Conservation (phyloP, 2,888 invertebrate genomes). For the Ormyrus pomaceus region DNA sequence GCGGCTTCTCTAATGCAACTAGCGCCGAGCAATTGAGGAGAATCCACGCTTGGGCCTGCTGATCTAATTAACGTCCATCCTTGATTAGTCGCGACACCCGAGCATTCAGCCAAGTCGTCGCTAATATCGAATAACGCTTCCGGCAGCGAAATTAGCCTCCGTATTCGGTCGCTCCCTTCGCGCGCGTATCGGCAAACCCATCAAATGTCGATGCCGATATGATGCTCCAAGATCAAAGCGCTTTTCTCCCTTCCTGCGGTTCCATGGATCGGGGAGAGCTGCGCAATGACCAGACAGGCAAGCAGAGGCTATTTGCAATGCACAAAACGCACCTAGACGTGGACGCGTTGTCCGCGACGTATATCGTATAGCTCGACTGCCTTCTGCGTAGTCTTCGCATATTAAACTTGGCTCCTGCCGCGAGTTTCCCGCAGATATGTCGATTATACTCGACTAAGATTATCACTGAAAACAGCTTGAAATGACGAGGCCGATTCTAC, state of each 20-base stretch:
- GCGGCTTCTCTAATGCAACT: too few relatives aligned
- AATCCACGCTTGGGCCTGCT: conserved; percentile 5
- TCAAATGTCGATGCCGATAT: conserved; percentile 33
- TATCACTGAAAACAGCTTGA: too few relatives aligned
- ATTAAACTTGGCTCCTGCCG: too few relatives aligned
- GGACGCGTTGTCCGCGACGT: neutral
- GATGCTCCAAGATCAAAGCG: conserved; percentile 34
- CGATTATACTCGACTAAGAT: too few relatives aligned
- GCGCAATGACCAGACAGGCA: neutral
- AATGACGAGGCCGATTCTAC: neutral
- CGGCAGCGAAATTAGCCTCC: conserved; percentile 26
- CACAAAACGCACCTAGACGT: neutral
- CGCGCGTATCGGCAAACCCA: conserved; percentile 14
- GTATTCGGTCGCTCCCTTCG: neutral
- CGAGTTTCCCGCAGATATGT: too few relatives aligned
- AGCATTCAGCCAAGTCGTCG: conserved; percentile 22
- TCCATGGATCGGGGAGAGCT: neutral
- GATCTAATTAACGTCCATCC: conserved; percentile 50
- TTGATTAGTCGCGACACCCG: conserved; percentile 31
- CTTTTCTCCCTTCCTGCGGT: conserved; percentile 5
- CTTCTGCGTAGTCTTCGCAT: too few relatives aligned
- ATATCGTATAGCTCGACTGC: too few relatives aligned
- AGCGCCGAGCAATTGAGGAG: conserved; percentile 8
- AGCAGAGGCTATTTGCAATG: neutral
- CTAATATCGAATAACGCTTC: conserved; percentile 18